A percentile compares a stretch with the other conserved stretches of the same genome.
Evolutionary conservation across 2,797 vertebrate species (phyloP).

Genomic region (Pseudochaenichthys georgianus): DNA sequence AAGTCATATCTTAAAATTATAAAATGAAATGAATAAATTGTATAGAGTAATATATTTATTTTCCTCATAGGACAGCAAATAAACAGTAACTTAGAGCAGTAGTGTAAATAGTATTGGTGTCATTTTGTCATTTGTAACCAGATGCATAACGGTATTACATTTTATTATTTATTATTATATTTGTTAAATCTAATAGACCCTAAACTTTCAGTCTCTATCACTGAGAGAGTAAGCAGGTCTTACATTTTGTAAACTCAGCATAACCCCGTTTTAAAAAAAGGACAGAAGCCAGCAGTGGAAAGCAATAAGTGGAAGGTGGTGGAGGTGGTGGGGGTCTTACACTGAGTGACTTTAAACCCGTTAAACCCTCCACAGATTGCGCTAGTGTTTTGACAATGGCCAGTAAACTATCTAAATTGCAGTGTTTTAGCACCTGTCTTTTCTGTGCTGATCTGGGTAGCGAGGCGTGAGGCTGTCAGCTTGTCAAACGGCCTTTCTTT

Average conservation of each 20-base stretch:
- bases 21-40: neutral
- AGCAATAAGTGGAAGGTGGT: slow-evolving; percentile 58
- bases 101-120: neutral
- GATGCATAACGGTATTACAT: too few species aligned
- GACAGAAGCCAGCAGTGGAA: slow-evolving; percentile 25
- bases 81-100: neutral
- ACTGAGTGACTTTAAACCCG: slow-evolving; percentile 83
- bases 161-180: neutral
- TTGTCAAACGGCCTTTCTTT: slow-evolving; percentile 81
- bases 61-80: neutral
- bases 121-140: neutral
- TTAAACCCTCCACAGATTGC: slow-evolving; percentile 84
- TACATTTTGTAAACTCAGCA: slow-evolving; percentile 21
- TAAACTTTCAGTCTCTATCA: neutral
- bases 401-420: slow-evolving; percentile 88
- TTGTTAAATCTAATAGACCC: neutral
- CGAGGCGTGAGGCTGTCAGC: slow-evolving; percentile 80
- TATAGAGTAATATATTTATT: neutral
- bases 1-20: neutral
- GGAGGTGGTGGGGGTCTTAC: slow-evolving; percentile 44
- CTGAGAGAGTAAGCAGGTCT: too few species aligned
- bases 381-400: slow-evolving; percentile 84
- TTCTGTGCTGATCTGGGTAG: slow-evolving; percentile 68
- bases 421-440: slow-evolving; percentile 80
- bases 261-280: slow-evolving; percentile 7